These are phyloP conservation scores for Eulimnadia texana DNA, from an alignment of 1,140 invertebrate species.

Conservation along the genomic window DNA sequence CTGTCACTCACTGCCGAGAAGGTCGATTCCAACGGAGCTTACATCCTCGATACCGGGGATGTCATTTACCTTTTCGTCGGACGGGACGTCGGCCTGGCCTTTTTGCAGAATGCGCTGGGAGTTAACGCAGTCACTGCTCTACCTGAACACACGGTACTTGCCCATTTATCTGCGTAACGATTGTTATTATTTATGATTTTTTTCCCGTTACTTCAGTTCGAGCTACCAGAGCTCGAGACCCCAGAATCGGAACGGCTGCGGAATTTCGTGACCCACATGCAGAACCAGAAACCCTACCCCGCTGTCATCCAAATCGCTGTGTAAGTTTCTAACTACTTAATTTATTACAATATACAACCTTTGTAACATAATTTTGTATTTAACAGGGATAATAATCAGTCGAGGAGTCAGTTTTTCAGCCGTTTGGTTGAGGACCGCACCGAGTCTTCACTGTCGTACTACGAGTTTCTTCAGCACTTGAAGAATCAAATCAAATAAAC, in stretches of 20 bases:
- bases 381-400: conserved; percentile 74
- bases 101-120: conserved; percentile 57
- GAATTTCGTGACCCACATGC: conserved; percentile 66
- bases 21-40: conserved; percentile 75
- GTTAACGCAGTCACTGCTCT: conserved; percentile 42
- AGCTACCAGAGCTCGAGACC: conserved; percentile 63
- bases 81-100: conserved; percentile 54
- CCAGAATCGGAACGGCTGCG: conserved; percentile 56
- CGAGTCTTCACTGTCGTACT: conserved; percentile 86
- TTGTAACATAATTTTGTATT: no score
- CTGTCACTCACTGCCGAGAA: conserved; percentile 48
- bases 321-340: conserved; percentile 38
- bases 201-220: conserved; percentile 35
- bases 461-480: conserved; percentile 94
- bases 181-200: neutral
- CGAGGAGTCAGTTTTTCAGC: conserved; percentile 66
- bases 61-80: conserved; percentile 77
- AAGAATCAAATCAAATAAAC: conserved; percentile 72
- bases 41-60: conserved; percentile 76
- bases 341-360: no score
- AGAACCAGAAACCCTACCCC: conserved; percentile 65
- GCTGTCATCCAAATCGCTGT: conserved; percentile 66
- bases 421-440: conserved; percentile 84
- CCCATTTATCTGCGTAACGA: no score
- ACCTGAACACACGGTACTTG: conserved; percentile 48